Percentiles rank a stretch among this genome's conserved stretches.
phyloP scores from a whole-genome alignment of 2,888 invertebrate species.

The Idaea dimidiata region DNA sequence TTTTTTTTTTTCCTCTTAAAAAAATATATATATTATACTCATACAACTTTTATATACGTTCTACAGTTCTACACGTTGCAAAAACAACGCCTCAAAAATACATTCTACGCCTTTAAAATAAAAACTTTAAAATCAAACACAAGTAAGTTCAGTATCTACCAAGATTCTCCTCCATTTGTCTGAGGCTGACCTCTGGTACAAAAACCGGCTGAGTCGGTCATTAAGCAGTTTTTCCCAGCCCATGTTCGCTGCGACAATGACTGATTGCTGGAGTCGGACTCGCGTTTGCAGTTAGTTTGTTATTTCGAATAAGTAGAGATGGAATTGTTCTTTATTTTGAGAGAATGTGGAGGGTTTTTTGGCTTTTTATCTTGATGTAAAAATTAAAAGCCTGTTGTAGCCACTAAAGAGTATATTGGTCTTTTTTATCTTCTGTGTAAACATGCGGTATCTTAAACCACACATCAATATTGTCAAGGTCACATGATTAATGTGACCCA shows the following conservation, averaged over 20 bases:
- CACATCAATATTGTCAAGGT: too few species aligned
- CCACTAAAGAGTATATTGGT: too few species aligned
- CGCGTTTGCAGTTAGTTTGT: background rate
- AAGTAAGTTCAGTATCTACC: background rate
- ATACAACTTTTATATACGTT: too few species aligned
- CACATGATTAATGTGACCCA: too few species aligned
- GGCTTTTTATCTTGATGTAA: background rate
- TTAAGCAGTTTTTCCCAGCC: constrained; percentile 51
- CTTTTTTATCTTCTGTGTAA: too few species aligned
- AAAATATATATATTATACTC: too few species aligned
- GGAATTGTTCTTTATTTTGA: background rate
- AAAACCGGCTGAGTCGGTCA: constrained; percentile 46
- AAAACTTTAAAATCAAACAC: background rate
- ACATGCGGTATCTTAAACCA: too few species aligned
- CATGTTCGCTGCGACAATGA: constrained; percentile 50
- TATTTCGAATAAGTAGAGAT: background rate
- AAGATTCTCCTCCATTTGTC: constrained; percentile 23
- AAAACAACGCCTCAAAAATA: too few species aligned
- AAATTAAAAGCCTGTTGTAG: too few species aligned
- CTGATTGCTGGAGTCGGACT: constrained; percentile 33
- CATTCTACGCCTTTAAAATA: background rate
- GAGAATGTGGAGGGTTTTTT: background rate
- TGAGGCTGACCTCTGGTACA: constrained; percentile 28
- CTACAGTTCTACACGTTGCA: too few species aligned
- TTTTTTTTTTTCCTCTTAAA: too few species aligned